Base-by-base conservation (phyloP, 1,140 invertebrate genomes). In the Drosophila cardini region DNA sequence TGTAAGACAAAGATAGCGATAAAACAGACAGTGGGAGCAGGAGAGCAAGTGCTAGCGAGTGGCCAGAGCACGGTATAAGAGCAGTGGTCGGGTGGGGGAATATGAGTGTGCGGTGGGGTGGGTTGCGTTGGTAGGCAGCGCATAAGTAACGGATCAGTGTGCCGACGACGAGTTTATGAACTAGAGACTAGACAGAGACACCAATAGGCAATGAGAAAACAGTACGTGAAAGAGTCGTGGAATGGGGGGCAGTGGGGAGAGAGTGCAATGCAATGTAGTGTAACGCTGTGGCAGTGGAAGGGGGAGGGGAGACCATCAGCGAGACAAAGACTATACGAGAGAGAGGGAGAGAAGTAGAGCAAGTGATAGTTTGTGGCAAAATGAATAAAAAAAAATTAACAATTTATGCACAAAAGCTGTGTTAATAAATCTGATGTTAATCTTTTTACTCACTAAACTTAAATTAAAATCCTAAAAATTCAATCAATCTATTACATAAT, bases 121-220 rank as follows among this genome's bases (percentile, higher is more conserved):
- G 11, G 15, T 8, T 2, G 15, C 4, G 9, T 2, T 11, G 30
- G 62, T 2, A 16, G 38, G 62, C 58, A 32, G 15, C 32, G 40
- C 50, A 71, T 64, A 71, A 64, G 68, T 72, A 65, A 72, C 69
- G 69, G 69, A 72, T 72, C 68, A 71, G 26, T 62, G 45, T 68
- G 65, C 45, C 57, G 18, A 57, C 64, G 18, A 43, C 57, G 52
- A 56, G 40, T 56, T 71, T 64, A 64, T 71, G 50, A 71, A 71
- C 60, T 71, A 64, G 50, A 71, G 69, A 71, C 69, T 71, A 71
- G 60, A 62, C 58, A 70, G 38, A 70, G 40, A 38, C 68, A 30
- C 50, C 68, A 56, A 72, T 57, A 64, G 61, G 60, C 42, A 26
- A 42, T 16, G 10, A 42, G 45, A 40, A 26, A 67, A 42, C 40